Percentiles rank a stretch among this genome's conserved stretches.
These are phyloP conservation scores for Harpalus rufipes DNA, from an alignment of 2,888 invertebrate species.

Conservation along the genomic window DNA sequence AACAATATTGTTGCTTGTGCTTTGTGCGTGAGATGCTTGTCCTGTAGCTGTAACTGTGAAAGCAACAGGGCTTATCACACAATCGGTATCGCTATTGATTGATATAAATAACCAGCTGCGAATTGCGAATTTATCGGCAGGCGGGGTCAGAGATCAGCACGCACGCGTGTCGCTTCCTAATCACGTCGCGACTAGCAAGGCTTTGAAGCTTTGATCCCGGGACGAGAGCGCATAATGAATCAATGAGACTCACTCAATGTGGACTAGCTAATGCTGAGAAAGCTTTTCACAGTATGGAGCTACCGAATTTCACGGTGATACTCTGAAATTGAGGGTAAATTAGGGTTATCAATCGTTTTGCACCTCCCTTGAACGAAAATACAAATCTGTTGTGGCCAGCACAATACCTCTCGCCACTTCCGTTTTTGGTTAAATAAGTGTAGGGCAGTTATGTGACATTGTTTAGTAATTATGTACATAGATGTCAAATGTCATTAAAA, in stretches of 20 bases:
- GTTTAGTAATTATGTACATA: too few relatives aligned
- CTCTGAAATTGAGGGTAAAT: too few relatives aligned
- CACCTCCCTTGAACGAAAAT: too few relatives aligned
- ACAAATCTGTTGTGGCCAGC: too few relatives aligned
- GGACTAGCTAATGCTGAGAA: background rate
- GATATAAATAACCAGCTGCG: conserved; percentile 34
- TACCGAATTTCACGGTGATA: background rate
- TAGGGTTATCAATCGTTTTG: too few relatives aligned
- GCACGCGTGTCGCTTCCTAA: conserved; percentile 26
- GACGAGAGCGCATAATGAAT: background rate
- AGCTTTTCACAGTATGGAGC: background rate
- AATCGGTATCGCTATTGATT: conserved; percentile 32
- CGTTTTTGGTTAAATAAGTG: too few relatives aligned
- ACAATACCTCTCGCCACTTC: too few relatives aligned
- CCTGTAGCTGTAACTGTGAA: background rate
- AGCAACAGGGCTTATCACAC: conserved; percentile 33
- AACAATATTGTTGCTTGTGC: background rate
- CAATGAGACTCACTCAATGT: background rate
- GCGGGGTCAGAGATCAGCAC: conserved; percentile 28
- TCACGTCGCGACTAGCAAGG: background rate
- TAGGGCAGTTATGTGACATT: too few relatives aligned
- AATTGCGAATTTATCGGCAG: conserved; percentile 21
- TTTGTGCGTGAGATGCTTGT: background rate
- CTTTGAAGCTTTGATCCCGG: conserved; percentile 12
- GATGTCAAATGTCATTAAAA: too few relatives aligned